Conservation (phyloP, 2,888 invertebrate genomes). For the Blera fallax region DNA sequence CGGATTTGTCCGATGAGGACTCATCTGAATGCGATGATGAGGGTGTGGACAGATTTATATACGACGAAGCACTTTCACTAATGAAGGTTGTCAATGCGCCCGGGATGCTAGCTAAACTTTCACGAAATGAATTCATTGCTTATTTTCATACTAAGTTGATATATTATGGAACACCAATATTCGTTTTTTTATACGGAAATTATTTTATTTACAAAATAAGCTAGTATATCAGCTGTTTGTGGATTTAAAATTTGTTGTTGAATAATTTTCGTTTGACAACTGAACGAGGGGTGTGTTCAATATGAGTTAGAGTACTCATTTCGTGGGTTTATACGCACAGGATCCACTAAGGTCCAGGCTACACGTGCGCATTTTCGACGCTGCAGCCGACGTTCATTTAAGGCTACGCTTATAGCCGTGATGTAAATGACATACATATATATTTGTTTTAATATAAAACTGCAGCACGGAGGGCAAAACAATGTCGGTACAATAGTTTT, state of each 20-base stretch:
- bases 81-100: conserved; percentile 77
- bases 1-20: conserved; percentile 85
- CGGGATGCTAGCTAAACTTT: conserved; percentile 79
- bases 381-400: too few species aligned
- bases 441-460: too few species aligned
- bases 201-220: conserved; percentile 60
- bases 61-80: conserved; percentile 77
- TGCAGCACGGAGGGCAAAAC: too few species aligned
- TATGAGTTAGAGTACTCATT: not conserved
- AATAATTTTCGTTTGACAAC: not conserved
- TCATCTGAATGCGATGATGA: conserved; percentile 79
- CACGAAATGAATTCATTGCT: conserved; percentile 79
- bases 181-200: not conserved
- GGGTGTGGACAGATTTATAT: conserved; percentile 68
- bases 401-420: too few species aligned
- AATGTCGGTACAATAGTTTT: too few species aligned
- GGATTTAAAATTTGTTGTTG: conserved; percentile 8
- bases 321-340: too few species aligned
- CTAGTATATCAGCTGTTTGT: conserved; percentile 32
- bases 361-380: too few species aligned
- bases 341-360: not conserved
- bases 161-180: not conserved
- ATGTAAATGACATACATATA: too few species aligned
- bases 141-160: conserved; percentile 33
- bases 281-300: not conserved